A percentile compares a stretch with the other conserved stretches of the same genome.
Evolutionary conservation across 2,888 invertebrate species (phyloP).

Genomic region (Campoletis raptor): DNA sequence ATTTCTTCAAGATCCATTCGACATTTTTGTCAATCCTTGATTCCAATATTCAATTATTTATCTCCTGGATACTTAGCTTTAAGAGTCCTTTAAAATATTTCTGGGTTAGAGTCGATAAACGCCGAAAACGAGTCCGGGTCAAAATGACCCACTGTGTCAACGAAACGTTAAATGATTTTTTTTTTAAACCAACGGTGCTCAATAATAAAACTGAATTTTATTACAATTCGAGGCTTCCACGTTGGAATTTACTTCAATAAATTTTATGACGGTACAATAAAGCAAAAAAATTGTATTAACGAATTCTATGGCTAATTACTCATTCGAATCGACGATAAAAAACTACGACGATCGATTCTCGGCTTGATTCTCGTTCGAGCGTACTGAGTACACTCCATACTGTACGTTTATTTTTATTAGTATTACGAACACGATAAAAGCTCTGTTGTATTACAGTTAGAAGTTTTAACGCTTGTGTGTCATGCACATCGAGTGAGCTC

Average conservation of each 20-base stretch:
- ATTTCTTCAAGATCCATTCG: background rate
- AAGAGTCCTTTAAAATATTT: too few relatives aligned
- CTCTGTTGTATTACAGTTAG: constrained; percentile 77
- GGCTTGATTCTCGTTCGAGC: constrained; percentile 43
- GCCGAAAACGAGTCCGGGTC: too few relatives aligned
- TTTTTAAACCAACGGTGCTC: background rate
- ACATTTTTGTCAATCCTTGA: background rate
- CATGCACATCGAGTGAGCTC: constrained; percentile 52
- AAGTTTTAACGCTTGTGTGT: constrained; percentile 69
- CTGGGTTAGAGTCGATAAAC: too few relatives aligned
- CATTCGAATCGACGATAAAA: constrained; percentile 1
- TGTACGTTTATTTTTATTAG: constrained; percentile 36
- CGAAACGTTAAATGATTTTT: background rate
- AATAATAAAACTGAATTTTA: background rate
- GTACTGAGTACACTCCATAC: constrained; percentile 9
- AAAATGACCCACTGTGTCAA: too few relatives aligned
- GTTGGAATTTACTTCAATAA: background rate
- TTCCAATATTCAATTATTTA: background rate
- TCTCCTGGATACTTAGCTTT: too few relatives aligned
- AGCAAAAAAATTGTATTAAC: background rate
- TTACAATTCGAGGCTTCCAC: background rate
- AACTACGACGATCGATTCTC: constrained; percentile 40
- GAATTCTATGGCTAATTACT: background rate
- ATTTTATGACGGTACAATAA: background rate
- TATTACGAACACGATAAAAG: constrained; percentile 71